Evolutionary conservation across 2,113 vertebrate genomes (phyloP).

Genomic region (Micronisus gabar): DNA sequence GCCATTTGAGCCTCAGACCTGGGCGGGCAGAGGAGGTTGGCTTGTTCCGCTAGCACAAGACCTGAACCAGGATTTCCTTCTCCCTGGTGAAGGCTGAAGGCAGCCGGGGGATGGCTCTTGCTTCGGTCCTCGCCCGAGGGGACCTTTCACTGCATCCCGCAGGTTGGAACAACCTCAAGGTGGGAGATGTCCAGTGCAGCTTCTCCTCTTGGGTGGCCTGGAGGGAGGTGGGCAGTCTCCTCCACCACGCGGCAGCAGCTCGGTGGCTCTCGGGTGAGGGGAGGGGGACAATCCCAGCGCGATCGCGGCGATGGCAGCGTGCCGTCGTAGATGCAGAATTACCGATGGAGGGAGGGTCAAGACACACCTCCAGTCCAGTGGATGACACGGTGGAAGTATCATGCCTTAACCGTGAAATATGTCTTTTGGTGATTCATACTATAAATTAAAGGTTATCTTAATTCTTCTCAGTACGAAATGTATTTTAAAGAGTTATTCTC

Average conservation of each 20-base stretch:
- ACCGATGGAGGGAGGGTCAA: not conserved
- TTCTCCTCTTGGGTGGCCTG: not conserved
- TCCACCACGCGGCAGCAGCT: not conserved
- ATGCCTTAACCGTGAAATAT: conserved; percentile 4
- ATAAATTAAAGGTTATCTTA: conserved; percentile 53
- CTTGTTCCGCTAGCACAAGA: not conserved
- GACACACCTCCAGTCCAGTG: not conserved
- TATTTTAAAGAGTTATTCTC: conserved; percentile 24
- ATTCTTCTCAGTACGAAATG: conserved; percentile 12
- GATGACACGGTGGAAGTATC: not conserved
- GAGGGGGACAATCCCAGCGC: rapidly evolving
- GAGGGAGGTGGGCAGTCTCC: not conserved
- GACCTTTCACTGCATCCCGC: rapidly evolving
- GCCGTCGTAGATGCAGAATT: not conserved
- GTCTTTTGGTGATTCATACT: conserved; percentile 32
- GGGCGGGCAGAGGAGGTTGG: not conserved
- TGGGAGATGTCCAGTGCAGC: not conserved
- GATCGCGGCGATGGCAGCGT: not conserved
- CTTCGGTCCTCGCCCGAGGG: rapidly evolving
- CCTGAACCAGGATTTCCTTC: not conserved
- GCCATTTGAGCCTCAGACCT: not conserved
- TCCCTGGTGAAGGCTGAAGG: not conserved
- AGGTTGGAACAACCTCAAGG: not conserved
- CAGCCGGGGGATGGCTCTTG: not conserved
- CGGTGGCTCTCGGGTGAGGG: not conserved